A percentile compares a stretch with the other conserved stretches of the same genome.
These are phyloP conservation scores for Cyprinus carpio DNA, from an alignment of 2,113 vertebrate genomes.

Conservation along the genomic window DNA sequence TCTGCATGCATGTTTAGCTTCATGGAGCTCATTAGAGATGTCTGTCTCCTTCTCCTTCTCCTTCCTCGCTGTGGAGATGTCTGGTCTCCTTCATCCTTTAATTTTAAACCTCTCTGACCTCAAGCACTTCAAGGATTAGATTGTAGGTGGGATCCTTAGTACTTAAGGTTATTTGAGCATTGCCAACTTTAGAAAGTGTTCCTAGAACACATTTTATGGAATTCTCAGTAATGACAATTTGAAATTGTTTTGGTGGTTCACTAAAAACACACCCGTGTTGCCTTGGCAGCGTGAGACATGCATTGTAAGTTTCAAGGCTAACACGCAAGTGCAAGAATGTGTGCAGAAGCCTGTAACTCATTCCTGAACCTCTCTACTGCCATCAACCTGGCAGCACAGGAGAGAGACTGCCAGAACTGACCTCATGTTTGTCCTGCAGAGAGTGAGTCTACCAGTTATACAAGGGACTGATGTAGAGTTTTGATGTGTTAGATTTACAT, in stretches of 20 bases:
- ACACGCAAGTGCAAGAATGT: conserved; percentile 35
- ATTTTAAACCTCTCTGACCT: not conserved
- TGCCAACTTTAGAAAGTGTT: not conserved
- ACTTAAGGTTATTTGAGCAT: not conserved
- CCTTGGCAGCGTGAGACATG: not conserved
- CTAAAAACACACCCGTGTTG: conserved; percentile 16
- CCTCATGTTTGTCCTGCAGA: conserved; percentile 41
- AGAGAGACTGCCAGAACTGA: conserved; percentile 7
- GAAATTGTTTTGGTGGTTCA: not conserved
- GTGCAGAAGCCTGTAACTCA: conserved; percentile 47
- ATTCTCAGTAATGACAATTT: not conserved
- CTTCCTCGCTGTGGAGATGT: not conserved
- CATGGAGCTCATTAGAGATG: not conserved
- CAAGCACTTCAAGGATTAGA: not conserved
- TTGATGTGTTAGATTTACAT: not conserved
- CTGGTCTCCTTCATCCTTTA: not conserved
- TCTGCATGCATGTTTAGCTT: not conserved
- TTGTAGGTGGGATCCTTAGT: not conserved
- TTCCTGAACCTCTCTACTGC: conserved; percentile 45
- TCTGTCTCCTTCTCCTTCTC: conserved; percentile 2
- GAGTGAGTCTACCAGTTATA: not conserved
- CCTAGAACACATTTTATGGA: not conserved
- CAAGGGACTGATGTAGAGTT: not conserved
- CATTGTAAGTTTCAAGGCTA: not conserved
- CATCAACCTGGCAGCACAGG: conserved; percentile 30